phyloP scores from a whole-genome alignment of 2,797 vertebrate species.

The Macroramphosus scolopax region DNA sequence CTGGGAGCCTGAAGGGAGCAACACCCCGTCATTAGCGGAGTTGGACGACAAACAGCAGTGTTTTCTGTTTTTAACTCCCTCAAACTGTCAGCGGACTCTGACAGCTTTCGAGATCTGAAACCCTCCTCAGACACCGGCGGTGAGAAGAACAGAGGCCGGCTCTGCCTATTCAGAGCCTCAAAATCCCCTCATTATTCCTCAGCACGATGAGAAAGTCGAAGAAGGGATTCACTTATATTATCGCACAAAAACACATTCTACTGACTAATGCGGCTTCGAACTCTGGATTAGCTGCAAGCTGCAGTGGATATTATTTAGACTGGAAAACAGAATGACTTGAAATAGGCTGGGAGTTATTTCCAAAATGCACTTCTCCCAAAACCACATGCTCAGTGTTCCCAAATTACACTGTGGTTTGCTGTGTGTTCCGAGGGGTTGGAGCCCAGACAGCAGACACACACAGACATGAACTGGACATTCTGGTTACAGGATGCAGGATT shows the following conservation, averaged over 20 bases:
- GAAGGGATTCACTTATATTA: constrained; percentile 29
- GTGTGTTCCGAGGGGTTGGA: constrained; percentile 41
- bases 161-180: constrained; percentile 28
- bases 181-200: constrained; percentile 35
- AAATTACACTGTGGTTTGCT: constrained; percentile 47
- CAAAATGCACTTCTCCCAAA: constrained; percentile 34
- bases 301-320: constrained; percentile 18
- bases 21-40: constrained; percentile 41
- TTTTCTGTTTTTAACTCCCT: constrained; percentile 25
- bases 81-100: background rate
- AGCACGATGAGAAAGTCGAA: constrained; percentile 15
- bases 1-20: background rate
- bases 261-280: constrained; percentile 20
- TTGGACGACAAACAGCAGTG: constrained; percentile 16
- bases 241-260: constrained; percentile 13
- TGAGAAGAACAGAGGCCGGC: constrained; percentile 17
- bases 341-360: constrained; percentile 23
- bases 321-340: constrained; percentile 35
- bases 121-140: constrained; percentile 14
- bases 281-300: constrained; percentile 26
- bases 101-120: constrained; percentile 27
- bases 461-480: constrained; percentile 7
- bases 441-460: constrained; percentile 30
- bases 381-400: constrained; percentile 24
- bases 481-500: constrained; percentile 15